phyloP scores from a whole-genome alignment of 1,140 invertebrate genomes.

The Cherax destructor region DNA sequence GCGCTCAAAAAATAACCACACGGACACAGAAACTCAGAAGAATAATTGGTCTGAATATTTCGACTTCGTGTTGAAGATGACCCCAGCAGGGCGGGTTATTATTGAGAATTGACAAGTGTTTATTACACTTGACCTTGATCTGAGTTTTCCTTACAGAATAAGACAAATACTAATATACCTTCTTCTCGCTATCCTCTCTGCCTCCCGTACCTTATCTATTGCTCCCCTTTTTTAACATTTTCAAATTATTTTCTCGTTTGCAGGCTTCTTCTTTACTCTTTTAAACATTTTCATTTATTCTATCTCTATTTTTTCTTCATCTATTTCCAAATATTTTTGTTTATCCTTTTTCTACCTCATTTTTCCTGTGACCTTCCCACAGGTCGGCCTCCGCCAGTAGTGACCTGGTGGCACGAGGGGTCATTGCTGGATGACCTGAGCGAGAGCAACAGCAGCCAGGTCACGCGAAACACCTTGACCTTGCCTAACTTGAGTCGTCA shows the following conservation, averaged over 20 bases:
- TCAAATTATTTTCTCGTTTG: background rate
- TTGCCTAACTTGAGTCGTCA: conserved; percentile 29
- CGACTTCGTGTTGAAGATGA: too few species aligned
- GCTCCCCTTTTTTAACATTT: background rate
- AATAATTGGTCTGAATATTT: too few species aligned
- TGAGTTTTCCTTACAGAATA: too few species aligned
- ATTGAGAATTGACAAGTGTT: too few species aligned
- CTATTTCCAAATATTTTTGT: too few species aligned
- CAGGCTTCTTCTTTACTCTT: background rate
- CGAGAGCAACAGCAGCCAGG: conserved; percentile 16
- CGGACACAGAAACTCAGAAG: too few species aligned
- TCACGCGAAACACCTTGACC: conserved; percentile 37
- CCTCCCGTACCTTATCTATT: background rate
- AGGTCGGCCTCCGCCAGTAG: background rate
- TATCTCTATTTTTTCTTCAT: too few species aligned
- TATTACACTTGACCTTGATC: too few species aligned
- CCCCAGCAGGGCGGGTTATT: too few species aligned
- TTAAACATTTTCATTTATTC: background rate
- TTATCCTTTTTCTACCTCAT: background rate
- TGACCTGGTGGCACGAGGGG: conserved; percentile 23
- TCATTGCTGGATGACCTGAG: conserved; percentile 36
- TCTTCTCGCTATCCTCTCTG: background rate
- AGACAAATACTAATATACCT: too few species aligned
- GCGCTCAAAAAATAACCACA: too few species aligned
- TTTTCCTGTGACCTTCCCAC: background rate